Evolutionary conservation across 2,113 vertebrate species (phyloP).

Genomic region (Phrynosoma platyrhinos): DNA sequence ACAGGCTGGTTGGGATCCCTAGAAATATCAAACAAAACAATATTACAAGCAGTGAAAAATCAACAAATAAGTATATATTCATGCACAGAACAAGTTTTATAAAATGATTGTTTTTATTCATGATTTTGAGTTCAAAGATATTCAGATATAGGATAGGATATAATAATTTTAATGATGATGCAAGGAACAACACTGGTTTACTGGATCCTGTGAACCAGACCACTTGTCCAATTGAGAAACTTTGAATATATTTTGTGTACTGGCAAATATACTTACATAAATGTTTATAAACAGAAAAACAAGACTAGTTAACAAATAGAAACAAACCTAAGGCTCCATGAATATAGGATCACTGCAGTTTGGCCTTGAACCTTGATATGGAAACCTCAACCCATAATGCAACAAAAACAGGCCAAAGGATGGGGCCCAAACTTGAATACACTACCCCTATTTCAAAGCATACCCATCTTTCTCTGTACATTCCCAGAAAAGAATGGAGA

Average conservation of each 20-base stretch:
- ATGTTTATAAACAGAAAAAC: too few relatives aligned
- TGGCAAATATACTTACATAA: slow-evolving; percentile 91
- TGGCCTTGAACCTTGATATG: too few relatives aligned
- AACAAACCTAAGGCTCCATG: too few relatives aligned
- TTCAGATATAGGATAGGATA: slow-evolving; percentile 84
- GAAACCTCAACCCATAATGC: too few relatives aligned
- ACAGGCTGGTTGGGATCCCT: slow-evolving; percentile 97
- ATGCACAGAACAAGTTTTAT: slow-evolving; percentile 87
- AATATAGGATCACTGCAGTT: too few relatives aligned
- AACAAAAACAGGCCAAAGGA: too few relatives aligned
- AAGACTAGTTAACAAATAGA: not conserved
- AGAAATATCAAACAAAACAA: slow-evolving; percentile 50
- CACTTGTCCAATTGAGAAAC: slow-evolving; percentile 93
- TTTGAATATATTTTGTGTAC: slow-evolving; percentile 94
- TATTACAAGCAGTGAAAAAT: not conserved
- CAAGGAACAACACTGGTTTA: slow-evolving; percentile 77
- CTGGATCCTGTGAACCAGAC: slow-evolving; percentile 93
- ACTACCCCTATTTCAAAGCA: too few relatives aligned
- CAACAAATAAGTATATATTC: slow-evolving; percentile 73
- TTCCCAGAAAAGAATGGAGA: too few relatives aligned
- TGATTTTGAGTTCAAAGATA: slow-evolving; percentile 87
- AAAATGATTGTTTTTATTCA: slow-evolving; percentile 79
- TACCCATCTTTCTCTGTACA: too few relatives aligned
- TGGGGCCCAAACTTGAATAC: too few relatives aligned
- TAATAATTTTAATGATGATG: too few relatives aligned